Evolutionary conservation across 1,140 invertebrate genomes (phyloP).

Genomic region (Drosophila ohnishii): DNA sequence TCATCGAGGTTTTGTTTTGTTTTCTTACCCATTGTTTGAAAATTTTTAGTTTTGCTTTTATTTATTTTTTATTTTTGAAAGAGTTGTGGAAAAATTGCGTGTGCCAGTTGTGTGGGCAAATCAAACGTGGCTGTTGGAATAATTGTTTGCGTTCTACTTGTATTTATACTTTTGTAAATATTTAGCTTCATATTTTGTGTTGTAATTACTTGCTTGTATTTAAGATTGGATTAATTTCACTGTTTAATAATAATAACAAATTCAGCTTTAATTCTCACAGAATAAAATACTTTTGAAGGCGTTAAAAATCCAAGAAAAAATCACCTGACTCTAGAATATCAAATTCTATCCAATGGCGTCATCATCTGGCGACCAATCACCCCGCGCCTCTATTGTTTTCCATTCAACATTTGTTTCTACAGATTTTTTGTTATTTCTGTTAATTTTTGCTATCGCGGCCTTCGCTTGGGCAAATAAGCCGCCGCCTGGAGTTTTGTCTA

Average conservation of each 20-base stretch:
- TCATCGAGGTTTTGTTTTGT: neutral
- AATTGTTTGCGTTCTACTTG: neutral
- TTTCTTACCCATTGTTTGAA: neutral
- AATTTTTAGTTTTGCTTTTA: conserved; percentile 8
- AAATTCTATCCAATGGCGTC: neutral
- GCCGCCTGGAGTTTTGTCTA: conserved; percentile 22
- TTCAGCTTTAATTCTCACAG: neutral
- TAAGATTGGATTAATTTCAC: too few species aligned
- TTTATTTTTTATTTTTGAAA: neutral
- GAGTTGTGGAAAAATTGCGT: conserved; percentile 8
- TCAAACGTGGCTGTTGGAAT: conserved; percentile 12
- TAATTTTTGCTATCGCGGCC: conserved; percentile 3
- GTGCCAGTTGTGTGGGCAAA: conserved; percentile 15
- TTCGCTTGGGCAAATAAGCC: conserved; percentile 31
- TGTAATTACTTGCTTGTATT: neutral
- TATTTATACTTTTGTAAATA: neutral
- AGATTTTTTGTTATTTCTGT: conserved; percentile 15
- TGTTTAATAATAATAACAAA: too few species aligned
- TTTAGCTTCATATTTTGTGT: neutral
- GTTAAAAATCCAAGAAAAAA: neutral
- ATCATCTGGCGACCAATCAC: conserved; percentile 13
- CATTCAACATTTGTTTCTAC: neutral
- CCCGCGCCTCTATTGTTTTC: conserved; percentile 5
- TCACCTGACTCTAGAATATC: neutral
- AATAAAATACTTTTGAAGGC: neutral